phyloP scores from a whole-genome alignment of 2,113 vertebrate genomes.

The Dolichallabes microphthalmus region DNA sequence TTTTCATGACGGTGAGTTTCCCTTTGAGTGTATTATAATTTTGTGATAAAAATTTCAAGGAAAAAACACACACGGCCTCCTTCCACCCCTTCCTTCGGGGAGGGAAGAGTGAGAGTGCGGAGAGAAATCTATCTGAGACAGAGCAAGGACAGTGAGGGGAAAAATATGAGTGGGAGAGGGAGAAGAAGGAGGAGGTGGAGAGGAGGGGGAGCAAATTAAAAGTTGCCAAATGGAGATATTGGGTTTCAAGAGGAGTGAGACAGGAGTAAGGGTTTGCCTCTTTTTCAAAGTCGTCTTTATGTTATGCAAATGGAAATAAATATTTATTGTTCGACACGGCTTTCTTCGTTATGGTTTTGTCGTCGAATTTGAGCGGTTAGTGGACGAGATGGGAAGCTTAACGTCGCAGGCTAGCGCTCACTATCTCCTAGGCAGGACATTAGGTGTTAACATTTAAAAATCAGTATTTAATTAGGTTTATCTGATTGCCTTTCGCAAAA shows the following conservation, averaged over 20 bases:
- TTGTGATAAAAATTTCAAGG: constrained; percentile 99
- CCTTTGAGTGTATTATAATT: constrained; percentile 99
- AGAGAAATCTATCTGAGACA: constrained; percentile 88
- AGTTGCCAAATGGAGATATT: constrained; percentile 99
- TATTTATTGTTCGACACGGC: constrained; percentile 63
- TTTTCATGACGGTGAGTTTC: constrained; percentile 99
- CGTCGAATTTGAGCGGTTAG: constrained; percentile 54
- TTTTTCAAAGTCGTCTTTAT: constrained; percentile 71
- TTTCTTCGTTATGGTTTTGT: constrained; percentile 57
- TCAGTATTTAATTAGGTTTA: neutral
- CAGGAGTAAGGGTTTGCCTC: constrained; percentile 78
- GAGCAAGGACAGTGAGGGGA: constrained; percentile 78
- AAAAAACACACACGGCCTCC: constrained; percentile 95
- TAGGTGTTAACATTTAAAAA: neutral
- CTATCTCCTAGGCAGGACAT: constrained; percentile 61
- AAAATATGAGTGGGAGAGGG: constrained; percentile 86
- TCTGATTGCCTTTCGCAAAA: constrained; percentile 25
- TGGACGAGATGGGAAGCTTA: constrained; percentile 55
- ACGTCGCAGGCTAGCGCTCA: constrained; percentile 61
- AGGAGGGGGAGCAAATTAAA: constrained; percentile 96
- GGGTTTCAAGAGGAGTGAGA: constrained; percentile 95
- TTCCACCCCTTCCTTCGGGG: constrained; percentile 91
- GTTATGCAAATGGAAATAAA: constrained; percentile 77
- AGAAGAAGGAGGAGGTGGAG: constrained; percentile 74
- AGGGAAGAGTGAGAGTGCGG: constrained; percentile 86